phyloP scores from a whole-genome alignment of 35 echinoderm and acorn worm genomes.

The Amphiura filiformis region DNA sequence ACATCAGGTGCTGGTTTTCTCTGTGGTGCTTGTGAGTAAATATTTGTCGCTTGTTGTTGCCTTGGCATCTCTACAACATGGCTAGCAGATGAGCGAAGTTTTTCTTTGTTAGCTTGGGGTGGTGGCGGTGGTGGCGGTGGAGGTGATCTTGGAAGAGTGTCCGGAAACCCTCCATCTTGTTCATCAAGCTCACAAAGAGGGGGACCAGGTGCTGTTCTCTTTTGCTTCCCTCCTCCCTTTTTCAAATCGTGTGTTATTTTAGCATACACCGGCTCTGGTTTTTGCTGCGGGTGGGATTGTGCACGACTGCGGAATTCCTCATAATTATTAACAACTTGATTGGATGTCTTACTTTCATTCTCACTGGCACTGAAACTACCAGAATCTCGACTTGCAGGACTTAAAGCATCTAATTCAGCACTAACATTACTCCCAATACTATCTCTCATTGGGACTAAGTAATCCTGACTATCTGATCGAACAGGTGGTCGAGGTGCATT shows the following conservation, averaged over 20 bases:
- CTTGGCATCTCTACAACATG: neutral
- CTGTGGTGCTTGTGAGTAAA: neutral
- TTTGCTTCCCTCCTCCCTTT: constrained; percentile 16
- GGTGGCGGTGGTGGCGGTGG: constrained; percentile 44
- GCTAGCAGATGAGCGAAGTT: neutral
- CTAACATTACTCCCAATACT: neutral
- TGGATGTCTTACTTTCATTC: constrained; percentile 8
- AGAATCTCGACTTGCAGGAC: neutral
- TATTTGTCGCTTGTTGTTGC: neutral
- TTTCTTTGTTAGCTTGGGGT: neutral
- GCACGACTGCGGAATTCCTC: constrained; percentile 32
- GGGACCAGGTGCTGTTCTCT: constrained; percentile 42
- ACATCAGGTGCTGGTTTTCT: neutral
- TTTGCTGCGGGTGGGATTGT: constrained; percentile 34
- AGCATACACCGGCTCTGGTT: constrained; percentile 21
- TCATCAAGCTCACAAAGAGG: constrained; percentile 40
- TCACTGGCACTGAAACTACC: constrained; percentile 7
- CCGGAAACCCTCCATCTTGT: constrained; percentile 10
- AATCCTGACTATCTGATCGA: neutral
- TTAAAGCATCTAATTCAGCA: neutral
- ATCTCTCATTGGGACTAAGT: neutral
- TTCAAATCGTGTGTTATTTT: constrained; percentile 7
- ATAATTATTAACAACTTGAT: neutral
- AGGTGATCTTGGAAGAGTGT: constrained; percentile 35
- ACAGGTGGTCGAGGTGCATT: neutral